Evolutionary conservation across 2,797 vertebrate species (phyloP).

Genomic region (Urophycis tenuis): DNA sequence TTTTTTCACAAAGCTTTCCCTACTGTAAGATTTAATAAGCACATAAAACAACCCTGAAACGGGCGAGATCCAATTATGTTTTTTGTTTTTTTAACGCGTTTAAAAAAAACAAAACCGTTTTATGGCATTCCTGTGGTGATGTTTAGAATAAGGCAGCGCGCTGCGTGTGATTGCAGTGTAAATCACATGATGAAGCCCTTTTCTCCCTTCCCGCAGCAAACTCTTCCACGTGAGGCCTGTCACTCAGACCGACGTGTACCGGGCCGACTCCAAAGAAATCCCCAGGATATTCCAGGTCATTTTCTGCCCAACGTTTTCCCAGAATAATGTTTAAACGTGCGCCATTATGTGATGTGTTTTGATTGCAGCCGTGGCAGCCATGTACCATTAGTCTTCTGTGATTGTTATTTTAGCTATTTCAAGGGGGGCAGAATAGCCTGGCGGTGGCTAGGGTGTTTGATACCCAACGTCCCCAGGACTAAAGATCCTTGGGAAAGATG

Average conservation of each 20-base stretch:
- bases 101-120: not conserved
- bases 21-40: not conserved
- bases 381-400: not conserved
- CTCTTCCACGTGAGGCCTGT: slow-evolving; percentile 96
- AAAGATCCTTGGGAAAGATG: not conserved
- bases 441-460: not conserved
- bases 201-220: slow-evolving; percentile 73
- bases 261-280: slow-evolving; percentile 94
- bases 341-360: not conserved
- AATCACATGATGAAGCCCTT: not conserved
- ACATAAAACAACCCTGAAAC: not conserved
- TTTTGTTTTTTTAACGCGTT: not conserved
- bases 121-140: not conserved
- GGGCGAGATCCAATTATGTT: not conserved
- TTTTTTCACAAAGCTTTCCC: not conserved
- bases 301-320: not conserved
- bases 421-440: not conserved
- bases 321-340: not conserved
- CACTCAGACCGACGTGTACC: slow-evolving; percentile 96
- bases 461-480: not conserved
- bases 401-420: not conserved
- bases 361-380: not conserved
- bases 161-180: not conserved
- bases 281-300: slow-evolving; percentile 96
- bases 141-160: not conserved